phyloP scores from a whole-genome alignment of 2,888 invertebrate species.

The Imbricaverruca yamaguchii region DNA sequence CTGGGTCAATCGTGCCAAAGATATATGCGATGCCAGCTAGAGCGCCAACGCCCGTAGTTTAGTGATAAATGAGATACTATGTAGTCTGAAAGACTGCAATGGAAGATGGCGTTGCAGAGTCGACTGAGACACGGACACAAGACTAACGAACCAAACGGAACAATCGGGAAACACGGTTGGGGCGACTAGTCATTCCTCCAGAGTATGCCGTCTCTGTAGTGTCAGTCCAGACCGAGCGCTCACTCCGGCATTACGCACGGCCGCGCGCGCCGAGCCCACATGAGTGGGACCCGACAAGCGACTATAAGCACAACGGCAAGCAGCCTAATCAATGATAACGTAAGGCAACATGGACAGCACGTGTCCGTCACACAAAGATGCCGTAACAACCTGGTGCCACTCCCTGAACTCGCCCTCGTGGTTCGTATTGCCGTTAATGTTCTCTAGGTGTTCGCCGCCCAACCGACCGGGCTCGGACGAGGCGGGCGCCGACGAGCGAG shows the following conservation, averaged over 20 bases:
- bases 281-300: neutral
- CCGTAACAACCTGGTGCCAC: conserved; percentile 81
- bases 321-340: conserved; percentile 79
- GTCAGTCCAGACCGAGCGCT: neutral
- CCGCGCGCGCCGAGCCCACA: neutral
- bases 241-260: neutral
- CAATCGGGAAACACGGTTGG: conserved; percentile 3
- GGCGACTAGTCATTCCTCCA: neutral
- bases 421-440: conserved; percentile 48
- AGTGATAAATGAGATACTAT: neutral
- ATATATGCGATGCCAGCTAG: neutral
- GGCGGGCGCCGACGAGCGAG: conserved; percentile 37
- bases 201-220: neutral
- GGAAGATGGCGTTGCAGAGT: conserved; percentile 4
- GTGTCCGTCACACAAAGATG: conserved; percentile 65
- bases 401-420: conserved; percentile 60
- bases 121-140: neutral
- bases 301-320: conserved; percentile 8
- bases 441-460: conserved; percentile 41
- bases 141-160: conserved; percentile 18
- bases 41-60: neutral
- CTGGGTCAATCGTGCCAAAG: neutral
- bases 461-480: conserved; percentile 53
- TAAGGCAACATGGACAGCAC: conserved; percentile 89
- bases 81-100: conserved; percentile 20